phyloP scores from a whole-genome alignment of 2,888 invertebrate species.

The Diarsia mendica region DNA sequence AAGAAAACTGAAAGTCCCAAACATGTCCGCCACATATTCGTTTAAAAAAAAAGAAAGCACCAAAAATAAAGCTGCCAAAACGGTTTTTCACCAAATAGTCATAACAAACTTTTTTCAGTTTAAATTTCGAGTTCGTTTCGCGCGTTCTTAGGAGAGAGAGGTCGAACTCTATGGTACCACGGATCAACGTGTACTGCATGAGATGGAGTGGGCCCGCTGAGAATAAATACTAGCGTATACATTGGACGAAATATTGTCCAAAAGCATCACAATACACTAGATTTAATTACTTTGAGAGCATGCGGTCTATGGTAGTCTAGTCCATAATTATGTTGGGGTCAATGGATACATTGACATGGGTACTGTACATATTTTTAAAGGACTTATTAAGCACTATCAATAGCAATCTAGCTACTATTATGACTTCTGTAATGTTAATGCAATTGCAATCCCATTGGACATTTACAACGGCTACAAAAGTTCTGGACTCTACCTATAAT shows the following conservation, averaged over 20 bases:
- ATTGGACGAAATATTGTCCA: constrained; percentile 60
- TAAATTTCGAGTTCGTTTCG: constrained; percentile 45
- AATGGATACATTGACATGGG: constrained; percentile 8
- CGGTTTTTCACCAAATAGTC: constrained; percentile 2
- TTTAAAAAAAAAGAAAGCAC: constrained; percentile 12
- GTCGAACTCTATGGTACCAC: constrained; percentile 58
- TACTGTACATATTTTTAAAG: constrained; percentile 1
- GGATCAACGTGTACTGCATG: constrained; percentile 75
- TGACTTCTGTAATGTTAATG: constrained; percentile 18
- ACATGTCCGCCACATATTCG: constrained; percentile 71
- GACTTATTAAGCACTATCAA: constrained; percentile 24
- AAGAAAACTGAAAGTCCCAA: constrained; percentile 59
- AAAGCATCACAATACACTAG: constrained; percentile 45
- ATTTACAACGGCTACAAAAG: constrained; percentile 31
- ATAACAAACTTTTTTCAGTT: constrained; percentile 14
- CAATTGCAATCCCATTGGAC: constrained; percentile 18
- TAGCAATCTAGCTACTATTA: constrained; percentile 22
- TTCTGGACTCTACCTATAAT: neutral
- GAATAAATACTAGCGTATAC: constrained; percentile 73
- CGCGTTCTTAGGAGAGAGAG: constrained; percentile 31
- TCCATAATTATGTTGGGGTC: constrained; percentile 13
- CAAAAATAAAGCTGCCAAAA: neutral
- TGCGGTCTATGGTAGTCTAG: constrained; percentile 10
- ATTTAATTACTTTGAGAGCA: constrained; percentile 53
- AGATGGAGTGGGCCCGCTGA: constrained; percentile 67